Conservation (phyloP, 2,888 invertebrate species). For the Amblyteles armatorius region DNA sequence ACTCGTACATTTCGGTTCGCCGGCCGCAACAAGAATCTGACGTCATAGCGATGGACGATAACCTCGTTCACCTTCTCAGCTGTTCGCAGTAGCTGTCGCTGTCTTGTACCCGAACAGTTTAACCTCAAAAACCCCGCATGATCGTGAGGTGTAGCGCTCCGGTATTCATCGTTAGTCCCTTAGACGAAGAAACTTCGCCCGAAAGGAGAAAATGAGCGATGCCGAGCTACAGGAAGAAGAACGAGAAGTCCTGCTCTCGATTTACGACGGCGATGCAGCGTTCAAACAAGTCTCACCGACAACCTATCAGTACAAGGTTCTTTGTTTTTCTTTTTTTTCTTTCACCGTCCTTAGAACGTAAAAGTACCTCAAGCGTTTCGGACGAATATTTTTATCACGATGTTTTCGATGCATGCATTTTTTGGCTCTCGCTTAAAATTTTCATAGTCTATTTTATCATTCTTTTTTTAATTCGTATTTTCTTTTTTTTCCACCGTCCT, state of each 20-base stretch:
- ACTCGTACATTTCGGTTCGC: too few relatives aligned
- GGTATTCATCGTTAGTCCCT: conserved; percentile 43
- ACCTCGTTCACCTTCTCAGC: not conserved
- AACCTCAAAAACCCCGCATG: too few relatives aligned
- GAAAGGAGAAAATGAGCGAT: conserved; percentile 85
- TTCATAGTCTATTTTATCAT: too few relatives aligned
- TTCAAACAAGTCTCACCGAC: conserved; percentile 93
- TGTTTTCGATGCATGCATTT: too few relatives aligned
- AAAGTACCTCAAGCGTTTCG: not conserved
- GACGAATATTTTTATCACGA: not conserved
- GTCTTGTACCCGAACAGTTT: not conserved
- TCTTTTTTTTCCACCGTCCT: not conserved
- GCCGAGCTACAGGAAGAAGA: conserved; percentile 93
- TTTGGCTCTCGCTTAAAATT: too few relatives aligned
- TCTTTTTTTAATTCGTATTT: not conserved
- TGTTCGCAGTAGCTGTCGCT: not conserved
- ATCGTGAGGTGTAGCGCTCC: conserved; percentile 31
- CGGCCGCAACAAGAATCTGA: too few relatives aligned
- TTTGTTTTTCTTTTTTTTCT: conserved; percentile 33
- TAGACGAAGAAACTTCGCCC: conserved; percentile 20
- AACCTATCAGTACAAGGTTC: conserved; percentile 96
- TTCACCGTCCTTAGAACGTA: conserved; percentile 25
- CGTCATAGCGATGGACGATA: too few relatives aligned
- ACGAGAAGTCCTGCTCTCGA: conserved; percentile 95
- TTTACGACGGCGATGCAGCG: conserved; percentile 96